Evolutionary conservation across 2,797 vertebrate genomes (phyloP).

Genomic region (Caiman crocodilus): DNA sequence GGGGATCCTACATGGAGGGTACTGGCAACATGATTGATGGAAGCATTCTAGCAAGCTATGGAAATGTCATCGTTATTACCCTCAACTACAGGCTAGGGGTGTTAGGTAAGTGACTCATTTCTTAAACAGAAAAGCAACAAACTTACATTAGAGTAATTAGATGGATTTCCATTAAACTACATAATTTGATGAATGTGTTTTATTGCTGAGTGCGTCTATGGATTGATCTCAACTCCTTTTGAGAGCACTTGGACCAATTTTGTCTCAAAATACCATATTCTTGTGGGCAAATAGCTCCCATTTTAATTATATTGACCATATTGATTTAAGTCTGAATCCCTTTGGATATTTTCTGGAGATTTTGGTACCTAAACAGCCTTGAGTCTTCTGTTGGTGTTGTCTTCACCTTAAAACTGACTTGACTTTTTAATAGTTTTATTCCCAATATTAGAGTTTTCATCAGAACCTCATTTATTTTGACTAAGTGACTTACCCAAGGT

Average conservation of each 20-base stretch:
- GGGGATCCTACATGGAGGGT: conserved; percentile 97
- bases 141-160: not conserved
- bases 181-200: not conserved
- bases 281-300: not conserved
- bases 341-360: not conserved
- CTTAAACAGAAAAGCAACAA: not conserved
- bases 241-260: not conserved
- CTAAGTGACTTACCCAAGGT: not conserved
- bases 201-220: not conserved
- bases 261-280: not conserved
- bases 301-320: not conserved
- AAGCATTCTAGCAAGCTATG: conserved; percentile 95
- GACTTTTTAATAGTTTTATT: not conserved
- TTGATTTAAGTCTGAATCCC: not conserved
- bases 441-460: not conserved
- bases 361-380: not conserved
- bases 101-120: conserved; percentile 87
- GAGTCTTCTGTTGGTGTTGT: not conserved
- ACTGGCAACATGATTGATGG: conserved; percentile 97
- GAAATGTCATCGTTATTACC: conserved; percentile 95
- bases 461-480: not conserved
- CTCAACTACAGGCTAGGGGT: conserved; percentile 96
- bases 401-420: not conserved
- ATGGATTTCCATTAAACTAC: not conserved
- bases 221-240: accelerated